These are phyloP conservation scores for Cichladusa arquata DNA, from an alignment of 2,113 vertebrate species.

Conservation along the genomic window DNA sequence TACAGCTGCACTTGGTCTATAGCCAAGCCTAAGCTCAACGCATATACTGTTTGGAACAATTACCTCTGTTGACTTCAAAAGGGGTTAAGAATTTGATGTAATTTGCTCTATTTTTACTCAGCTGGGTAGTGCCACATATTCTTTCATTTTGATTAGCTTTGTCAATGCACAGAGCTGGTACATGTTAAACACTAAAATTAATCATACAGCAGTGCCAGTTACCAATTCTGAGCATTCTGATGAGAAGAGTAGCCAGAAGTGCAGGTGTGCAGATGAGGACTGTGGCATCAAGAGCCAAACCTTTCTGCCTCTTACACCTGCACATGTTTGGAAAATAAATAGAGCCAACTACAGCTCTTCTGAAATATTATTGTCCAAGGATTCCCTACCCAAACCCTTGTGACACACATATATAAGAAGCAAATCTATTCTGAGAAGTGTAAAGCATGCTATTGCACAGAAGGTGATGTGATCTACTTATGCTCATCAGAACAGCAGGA, in stretches of 20 bases:
- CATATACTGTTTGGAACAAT: background rate
- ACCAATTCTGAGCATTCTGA: background rate
- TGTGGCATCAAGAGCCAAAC: background rate
- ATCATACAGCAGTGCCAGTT: background rate
- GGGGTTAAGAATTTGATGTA: background rate
- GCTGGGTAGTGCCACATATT: background rate
- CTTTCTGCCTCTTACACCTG: background rate
- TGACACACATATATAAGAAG: background rate
- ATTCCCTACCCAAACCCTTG: background rate
- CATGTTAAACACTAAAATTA: background rate
- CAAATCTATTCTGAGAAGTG: background rate
- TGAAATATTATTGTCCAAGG: background rate
- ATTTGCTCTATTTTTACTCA: background rate
- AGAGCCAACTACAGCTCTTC: background rate
- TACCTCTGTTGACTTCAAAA: background rate
- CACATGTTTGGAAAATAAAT: background rate
- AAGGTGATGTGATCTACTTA: background rate
- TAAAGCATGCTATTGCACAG: background rate
- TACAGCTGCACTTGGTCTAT: background rate
- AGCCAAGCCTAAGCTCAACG: background rate
- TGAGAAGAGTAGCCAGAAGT: background rate
- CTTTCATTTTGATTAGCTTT: background rate
- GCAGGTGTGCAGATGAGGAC: constrained; percentile 35
- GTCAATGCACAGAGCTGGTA: background rate
- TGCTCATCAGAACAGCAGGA: background rate